Evolutionary conservation across 1,140 invertebrate species (phyloP).

Genomic region (Drosophila sechellia): DNA sequence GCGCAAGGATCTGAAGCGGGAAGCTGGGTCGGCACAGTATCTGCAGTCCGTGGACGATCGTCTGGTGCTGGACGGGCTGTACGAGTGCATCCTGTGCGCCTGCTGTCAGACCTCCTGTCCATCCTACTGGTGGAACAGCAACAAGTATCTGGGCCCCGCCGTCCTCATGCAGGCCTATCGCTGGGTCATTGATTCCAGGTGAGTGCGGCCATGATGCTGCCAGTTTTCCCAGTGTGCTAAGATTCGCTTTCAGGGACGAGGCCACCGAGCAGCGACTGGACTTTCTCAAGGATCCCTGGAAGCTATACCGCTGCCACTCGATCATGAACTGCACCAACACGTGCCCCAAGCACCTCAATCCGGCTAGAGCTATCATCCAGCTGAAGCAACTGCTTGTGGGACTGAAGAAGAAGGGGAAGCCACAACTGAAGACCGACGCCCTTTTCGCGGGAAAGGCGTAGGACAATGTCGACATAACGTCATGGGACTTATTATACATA

Average conservation of each 20-base stretch:
- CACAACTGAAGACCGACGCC: constrained; percentile 87
- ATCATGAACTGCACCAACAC: constrained; percentile 99
- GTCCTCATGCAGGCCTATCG: constrained; percentile 97
- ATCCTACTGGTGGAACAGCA: constrained; percentile 99
- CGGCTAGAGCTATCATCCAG: constrained; percentile 96
- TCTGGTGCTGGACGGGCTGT: constrained; percentile 95
- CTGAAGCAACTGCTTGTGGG: constrained; percentile 96
- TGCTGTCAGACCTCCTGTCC: constrained; percentile 98
- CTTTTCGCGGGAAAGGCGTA: constrained; percentile 23
- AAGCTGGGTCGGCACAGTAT: constrained; percentile 89
- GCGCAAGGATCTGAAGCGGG: constrained; percentile 87
- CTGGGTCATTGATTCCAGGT: constrained; percentile 97
- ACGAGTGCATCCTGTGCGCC: constrained; percentile 98
- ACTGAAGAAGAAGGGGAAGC: constrained; percentile 90
- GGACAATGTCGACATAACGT: constrained; percentile 1
- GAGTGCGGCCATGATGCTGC: too few species aligned
- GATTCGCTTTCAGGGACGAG: constrained; percentile 88
- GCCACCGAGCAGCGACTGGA: constrained; percentile 91
- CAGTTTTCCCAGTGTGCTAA: too few species aligned
- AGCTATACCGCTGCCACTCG: constrained; percentile 95
- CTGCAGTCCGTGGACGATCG: constrained; percentile 95
- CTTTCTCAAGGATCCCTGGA: constrained; percentile 94
- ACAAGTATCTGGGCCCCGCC: constrained; percentile 97
- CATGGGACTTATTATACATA: background rate
- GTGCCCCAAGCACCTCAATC: constrained; percentile 99